A percentile compares a stretch with the other conserved stretches of the same genome.
Conservation (phyloP, 53 echinoderm and acorn worm genomes). For the Temnopleurus reevesii region DNA sequence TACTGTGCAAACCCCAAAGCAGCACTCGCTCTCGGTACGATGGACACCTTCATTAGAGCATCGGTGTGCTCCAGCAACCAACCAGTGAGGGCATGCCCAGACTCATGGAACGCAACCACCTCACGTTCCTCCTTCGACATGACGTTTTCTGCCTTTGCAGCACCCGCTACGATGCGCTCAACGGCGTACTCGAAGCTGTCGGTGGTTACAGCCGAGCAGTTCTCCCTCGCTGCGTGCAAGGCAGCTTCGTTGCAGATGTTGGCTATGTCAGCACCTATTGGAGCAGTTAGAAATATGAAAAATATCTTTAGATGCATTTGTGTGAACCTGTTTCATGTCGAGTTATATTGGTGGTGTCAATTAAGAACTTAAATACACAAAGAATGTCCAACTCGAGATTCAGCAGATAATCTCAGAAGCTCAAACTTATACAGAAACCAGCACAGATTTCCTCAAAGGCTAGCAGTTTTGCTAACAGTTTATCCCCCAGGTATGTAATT, state of each 20-base stretch:
- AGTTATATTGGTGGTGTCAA: too few relatives aligned
- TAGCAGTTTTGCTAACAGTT: too few relatives aligned
- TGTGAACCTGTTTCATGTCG: too few relatives aligned
- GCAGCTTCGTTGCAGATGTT: constrained; percentile 99
- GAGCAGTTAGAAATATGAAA: too few relatives aligned
- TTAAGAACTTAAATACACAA: too few relatives aligned
- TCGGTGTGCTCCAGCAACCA: constrained; percentile 98
- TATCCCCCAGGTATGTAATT: too few relatives aligned
- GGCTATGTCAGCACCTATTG: constrained; percentile 96
- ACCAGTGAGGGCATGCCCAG: constrained; percentile 92
- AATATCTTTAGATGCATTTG: too few relatives aligned
- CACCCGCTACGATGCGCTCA: constrained; percentile 89
- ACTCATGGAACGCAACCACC: constrained; percentile 95
- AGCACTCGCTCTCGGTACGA: constrained; percentile 83
- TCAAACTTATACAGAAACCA: too few relatives aligned
- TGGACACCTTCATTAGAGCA: constrained; percentile 93
- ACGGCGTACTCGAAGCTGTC: constrained; percentile 91
- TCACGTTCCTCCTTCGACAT: constrained; percentile 88
- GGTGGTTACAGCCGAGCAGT: constrained; percentile 61
- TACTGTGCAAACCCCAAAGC: constrained; percentile 94
- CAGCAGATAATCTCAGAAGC: too few relatives aligned
- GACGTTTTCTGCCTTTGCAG: constrained; percentile 81
- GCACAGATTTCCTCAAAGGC: too few relatives aligned
- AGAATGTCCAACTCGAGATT: too few relatives aligned
- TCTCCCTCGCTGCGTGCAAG: constrained; percentile 85